phyloP scores from a whole-genome alignment of 2,797 vertebrate species.

The Esox lucius region DNA sequence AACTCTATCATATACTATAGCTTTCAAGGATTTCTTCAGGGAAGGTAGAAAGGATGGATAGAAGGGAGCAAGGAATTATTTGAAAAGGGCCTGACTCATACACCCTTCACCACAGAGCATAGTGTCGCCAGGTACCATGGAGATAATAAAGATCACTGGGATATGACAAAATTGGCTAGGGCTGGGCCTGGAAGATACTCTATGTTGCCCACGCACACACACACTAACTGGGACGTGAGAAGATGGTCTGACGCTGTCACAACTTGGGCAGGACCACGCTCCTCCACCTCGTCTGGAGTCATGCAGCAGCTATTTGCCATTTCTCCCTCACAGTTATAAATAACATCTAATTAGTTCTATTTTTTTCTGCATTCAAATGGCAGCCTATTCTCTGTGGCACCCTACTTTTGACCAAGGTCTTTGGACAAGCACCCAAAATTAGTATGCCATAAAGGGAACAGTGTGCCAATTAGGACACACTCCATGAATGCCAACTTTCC shows the following conservation, averaged over 20 bases:
- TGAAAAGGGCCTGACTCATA: constrained; percentile 13
- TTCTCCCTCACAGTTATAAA: constrained; percentile 72
- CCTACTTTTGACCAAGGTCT: background rate
- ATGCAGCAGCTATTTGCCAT: constrained; percentile 70
- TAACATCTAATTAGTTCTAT: constrained; percentile 69
- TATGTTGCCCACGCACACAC: background rate
- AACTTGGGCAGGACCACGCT: constrained; percentile 30
- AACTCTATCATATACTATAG: background rate
- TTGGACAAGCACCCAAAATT: background rate
- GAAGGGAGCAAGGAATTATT: background rate
- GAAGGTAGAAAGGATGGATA: background rate
- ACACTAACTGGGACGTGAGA: constrained; percentile 54
- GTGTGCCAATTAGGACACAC: background rate
- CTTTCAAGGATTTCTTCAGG: background rate
- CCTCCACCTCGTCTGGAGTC: constrained; percentile 30
- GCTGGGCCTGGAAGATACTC: constrained; percentile 24
- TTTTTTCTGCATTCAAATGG: background rate
- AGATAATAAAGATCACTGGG: constrained; percentile 52
- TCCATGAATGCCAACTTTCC: constrained; percentile 29
- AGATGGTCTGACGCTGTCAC: constrained; percentile 18
- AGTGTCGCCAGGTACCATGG: constrained; percentile 28
- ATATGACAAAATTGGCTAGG: constrained; percentile 52
- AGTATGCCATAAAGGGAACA: background rate
- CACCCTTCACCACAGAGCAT: constrained; percentile 41
- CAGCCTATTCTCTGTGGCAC: background rate